phyloP scores from a whole-genome alignment of 2,888 invertebrate genomes.

The Caenorhabditis sp. region DNA sequence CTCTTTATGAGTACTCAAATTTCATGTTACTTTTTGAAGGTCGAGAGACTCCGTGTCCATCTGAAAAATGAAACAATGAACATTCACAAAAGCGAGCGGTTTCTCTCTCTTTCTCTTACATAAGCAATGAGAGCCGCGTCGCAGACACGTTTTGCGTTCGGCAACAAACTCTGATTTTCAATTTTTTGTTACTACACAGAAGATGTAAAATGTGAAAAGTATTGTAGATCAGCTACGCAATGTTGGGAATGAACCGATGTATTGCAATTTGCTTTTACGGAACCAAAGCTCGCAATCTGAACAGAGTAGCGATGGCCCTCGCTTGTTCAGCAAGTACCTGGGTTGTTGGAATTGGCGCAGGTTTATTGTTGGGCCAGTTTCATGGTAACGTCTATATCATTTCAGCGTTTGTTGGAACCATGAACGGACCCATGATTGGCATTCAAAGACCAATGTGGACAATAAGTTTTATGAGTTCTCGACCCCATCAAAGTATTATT shows the following conservation, averaged over 20 bases:
- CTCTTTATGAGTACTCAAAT: no score
- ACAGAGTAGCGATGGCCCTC: constrained; percentile 64
- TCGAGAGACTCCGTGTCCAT: no score
- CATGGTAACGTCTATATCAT: no score
- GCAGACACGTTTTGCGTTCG: no score
- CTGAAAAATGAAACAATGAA: no score
- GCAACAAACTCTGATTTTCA: no score
- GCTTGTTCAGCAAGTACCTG: constrained; percentile 61
- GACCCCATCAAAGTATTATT: constrained; percentile 30
- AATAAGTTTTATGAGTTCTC: constrained; percentile 46
- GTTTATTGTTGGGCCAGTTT: not conserved
- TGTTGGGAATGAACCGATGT: constrained; percentile 60
- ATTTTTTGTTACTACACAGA: no score
- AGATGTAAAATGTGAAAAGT: no score
- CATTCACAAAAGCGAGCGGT: no score
- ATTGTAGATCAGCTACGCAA: constrained; percentile 54
- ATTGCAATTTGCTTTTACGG: constrained; percentile 69
- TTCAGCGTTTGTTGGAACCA: constrained; percentile 60
- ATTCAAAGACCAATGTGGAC: constrained; percentile 62
- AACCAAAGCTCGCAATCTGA: constrained; percentile 61
- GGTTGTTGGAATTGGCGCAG: constrained; percentile 55
- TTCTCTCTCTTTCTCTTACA: no score
- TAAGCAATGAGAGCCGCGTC: no score
- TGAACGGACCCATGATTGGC: constrained; percentile 57
- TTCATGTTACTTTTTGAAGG: no score